Conservation (phyloP, 92 coral and sea anemone species). For the Actinostola sp. region DNA sequence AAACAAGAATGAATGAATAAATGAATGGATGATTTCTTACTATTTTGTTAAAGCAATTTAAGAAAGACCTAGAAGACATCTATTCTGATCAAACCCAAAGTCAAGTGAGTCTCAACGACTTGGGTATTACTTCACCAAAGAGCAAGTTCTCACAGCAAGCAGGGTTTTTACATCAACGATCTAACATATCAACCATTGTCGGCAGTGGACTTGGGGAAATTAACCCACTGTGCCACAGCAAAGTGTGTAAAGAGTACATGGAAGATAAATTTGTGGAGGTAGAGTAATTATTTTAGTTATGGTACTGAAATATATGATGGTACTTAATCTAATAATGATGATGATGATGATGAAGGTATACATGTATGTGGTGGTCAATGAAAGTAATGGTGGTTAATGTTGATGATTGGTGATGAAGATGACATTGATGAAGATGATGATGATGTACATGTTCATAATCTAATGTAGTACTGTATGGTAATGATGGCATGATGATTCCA, state of each 20-base stretch:
- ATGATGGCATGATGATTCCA: too few relatives aligned
- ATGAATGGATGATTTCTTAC: neutral
- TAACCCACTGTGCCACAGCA: slow-evolving; percentile 86
- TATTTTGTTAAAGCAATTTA: slow-evolving; percentile 56
- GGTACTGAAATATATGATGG: too few relatives aligned
- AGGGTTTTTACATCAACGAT: slow-evolving; percentile 81
- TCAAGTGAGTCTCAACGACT: slow-evolving; percentile 78
- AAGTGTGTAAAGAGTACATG: slow-evolving; percentile 92
- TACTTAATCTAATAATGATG: neutral
- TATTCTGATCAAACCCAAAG: slow-evolving; percentile 90
- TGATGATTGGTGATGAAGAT: too few relatives aligned
- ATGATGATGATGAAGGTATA: too few relatives aligned
- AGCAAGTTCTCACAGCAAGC: slow-evolving; percentile 87
- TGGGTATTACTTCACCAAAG: slow-evolving; percentile 93
- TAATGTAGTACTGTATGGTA: too few relatives aligned
- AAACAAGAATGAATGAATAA: too few relatives aligned
- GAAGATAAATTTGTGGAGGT: slow-evolving; percentile 97
- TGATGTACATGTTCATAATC: too few relatives aligned
- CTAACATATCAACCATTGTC: slow-evolving; percentile 65
- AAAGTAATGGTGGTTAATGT: too few relatives aligned
- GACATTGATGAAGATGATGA: too few relatives aligned
- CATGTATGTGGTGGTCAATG: too few relatives aligned
- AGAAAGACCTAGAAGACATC: slow-evolving; percentile 92
- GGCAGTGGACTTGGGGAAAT: slow-evolving; percentile 70
- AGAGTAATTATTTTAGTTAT: too few relatives aligned